A percentile compares a stretch with the other conserved stretches of the same genome.
Conservation (phyloP, 2,888 invertebrate genomes). For the Polymixis lichenea region DNA sequence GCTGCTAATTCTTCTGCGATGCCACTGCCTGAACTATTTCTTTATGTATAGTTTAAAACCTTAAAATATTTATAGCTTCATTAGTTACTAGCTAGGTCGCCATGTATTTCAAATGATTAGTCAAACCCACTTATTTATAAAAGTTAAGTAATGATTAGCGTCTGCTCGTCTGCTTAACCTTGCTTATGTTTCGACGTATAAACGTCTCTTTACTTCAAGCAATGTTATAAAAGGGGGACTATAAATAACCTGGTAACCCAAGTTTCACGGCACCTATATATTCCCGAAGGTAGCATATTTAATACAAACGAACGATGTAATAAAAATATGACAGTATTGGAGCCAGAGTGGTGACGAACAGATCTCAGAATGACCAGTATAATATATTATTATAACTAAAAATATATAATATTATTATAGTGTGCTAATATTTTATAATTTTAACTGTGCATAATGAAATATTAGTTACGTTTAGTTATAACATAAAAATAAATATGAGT, state of each 20-base stretch:
- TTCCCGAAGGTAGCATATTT: conserved; percentile 69
- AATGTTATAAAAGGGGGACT: neutral
- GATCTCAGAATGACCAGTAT: conserved; percentile 90
- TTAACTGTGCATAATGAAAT: conserved; percentile 79
- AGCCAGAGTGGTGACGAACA: conserved; percentile 83
- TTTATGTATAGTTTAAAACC: neutral
- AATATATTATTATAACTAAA: conserved; percentile 74
- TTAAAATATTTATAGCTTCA: conserved; percentile 2
- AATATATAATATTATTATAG: conserved; percentile 73
- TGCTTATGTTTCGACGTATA: neutral
- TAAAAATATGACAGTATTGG: conserved; percentile 79
- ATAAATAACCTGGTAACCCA: neutral
- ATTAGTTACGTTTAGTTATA: conserved; percentile 76
- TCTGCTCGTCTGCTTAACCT: neutral
- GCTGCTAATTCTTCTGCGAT: neutral
- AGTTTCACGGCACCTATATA: neutral
- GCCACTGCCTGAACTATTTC: neutral
- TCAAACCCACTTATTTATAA: conserved; percentile 1
- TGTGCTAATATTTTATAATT: conserved; percentile 79
- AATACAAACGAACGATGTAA: conserved; percentile 62
- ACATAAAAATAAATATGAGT: conserved; percentile 77
- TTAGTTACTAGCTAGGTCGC: conserved; percentile 15
- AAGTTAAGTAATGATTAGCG: neutral
- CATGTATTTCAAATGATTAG: neutral
- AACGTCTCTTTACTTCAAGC: neutral